phyloP scores from a whole-genome alignment of 2,888 invertebrate genomes.

The Oscheius sp. region DNA sequence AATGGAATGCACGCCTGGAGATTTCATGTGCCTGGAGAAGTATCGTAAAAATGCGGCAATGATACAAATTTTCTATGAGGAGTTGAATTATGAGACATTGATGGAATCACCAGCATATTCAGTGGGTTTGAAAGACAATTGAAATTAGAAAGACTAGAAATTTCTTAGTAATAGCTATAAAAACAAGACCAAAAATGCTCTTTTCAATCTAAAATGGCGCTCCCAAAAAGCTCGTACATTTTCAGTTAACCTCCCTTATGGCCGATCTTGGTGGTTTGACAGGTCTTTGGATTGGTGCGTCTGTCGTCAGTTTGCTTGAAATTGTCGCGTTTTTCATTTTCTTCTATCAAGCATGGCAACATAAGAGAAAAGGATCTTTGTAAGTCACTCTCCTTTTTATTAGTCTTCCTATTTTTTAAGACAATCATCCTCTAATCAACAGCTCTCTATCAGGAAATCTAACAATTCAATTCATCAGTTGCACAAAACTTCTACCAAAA shows the following conservation, averaged over 20 bases:
- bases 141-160: no score
- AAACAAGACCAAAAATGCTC: not conserved
- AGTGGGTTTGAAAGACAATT: constrained; percentile 41
- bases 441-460: constrained; percentile 16
- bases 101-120: constrained; percentile 67
- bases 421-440: constrained; percentile 1
- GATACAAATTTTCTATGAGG: constrained; percentile 71
- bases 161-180: no score
- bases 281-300: constrained; percentile 69
- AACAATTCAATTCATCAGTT: constrained; percentile 5
- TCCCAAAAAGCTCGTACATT: not conserved
- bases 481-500: constrained; percentile 19
- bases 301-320: constrained; percentile 65
- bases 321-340: constrained; percentile 60
- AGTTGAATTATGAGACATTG: constrained; percentile 70
- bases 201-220: not conserved
- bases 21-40: constrained; percentile 67
- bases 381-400: constrained; percentile 16
- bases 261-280: constrained; percentile 69
- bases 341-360: constrained; percentile 50
- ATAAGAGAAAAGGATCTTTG: constrained; percentile 42
- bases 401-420: constrained; percentile 1
- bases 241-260: constrained; percentile 57
- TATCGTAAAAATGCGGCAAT: constrained; percentile 70
- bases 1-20: constrained; percentile 66